Evolutionary conservation across 1,140 invertebrate genomes (phyloP).

Genomic region (Penaeus japonicus): DNA sequence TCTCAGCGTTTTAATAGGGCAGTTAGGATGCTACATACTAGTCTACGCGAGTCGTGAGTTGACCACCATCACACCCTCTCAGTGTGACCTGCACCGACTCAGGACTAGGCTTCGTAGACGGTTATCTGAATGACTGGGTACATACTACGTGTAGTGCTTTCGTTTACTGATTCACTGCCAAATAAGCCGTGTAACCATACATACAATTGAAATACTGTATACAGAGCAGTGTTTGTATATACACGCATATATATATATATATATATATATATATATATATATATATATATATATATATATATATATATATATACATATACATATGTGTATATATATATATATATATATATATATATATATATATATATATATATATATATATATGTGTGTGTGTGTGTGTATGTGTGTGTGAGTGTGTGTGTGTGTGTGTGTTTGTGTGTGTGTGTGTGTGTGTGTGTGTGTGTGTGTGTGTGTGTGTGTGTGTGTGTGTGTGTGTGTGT

Average conservation of each 20-base stretch:
- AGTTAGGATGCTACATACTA: too few species aligned
- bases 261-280: background rate
- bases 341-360: background rate
- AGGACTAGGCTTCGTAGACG: too few species aligned
- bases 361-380: background rate
- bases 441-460: background rate
- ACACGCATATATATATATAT: constrained; percentile 13
- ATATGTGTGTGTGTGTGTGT: background rate
- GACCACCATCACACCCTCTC: too few species aligned
- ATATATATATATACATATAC: background rate
- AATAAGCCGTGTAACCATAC: too few species aligned
- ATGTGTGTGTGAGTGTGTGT: background rate
- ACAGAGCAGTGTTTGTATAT: background rate
- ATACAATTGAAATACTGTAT: too few species aligned
- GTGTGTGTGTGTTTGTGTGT: background rate
- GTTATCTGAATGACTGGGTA: too few species aligned
- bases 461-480: background rate
- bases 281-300: background rate
- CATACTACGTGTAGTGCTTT: too few species aligned
- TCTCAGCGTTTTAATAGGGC: too few species aligned
- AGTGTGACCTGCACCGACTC: too few species aligned
- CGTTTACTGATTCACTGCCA: too few species aligned
- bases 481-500: background rate
- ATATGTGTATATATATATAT: background rate
- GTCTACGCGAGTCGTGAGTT: too few species aligned